phyloP scores from a whole-genome alignment of 2,888 invertebrate species.

The Crioceris asparagi region DNA sequence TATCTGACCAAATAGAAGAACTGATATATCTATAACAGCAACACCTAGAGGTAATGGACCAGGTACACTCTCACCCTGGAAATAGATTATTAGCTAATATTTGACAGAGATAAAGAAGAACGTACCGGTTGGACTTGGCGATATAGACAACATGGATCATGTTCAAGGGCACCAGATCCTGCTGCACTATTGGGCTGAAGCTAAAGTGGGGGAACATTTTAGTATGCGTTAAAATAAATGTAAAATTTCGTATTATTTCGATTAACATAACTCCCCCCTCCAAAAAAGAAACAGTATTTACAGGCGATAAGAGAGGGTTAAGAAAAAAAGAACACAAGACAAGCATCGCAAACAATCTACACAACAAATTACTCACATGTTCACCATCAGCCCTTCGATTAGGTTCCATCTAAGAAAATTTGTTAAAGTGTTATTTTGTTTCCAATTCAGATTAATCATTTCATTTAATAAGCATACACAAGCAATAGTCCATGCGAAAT shows the following conservation, averaged over 20 bases:
- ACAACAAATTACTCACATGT: conserved; percentile 61
- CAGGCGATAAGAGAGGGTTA: no score
- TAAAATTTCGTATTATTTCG: no score
- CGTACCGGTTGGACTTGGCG: conserved; percentile 49
- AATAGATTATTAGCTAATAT: conserved; percentile 3
- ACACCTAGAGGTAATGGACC: conserved; percentile 88
- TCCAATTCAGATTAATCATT: no score
- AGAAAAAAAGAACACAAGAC: conserved; percentile 11
- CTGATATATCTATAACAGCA: conserved; percentile 92
- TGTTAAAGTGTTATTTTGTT: conserved; percentile 6
- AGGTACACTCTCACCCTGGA: conserved; percentile 50
- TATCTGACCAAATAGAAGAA: conserved; percentile 83
- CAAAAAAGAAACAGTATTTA: no score
- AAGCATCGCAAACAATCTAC: conserved; percentile 3
- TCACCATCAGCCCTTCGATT: conserved; percentile 71
- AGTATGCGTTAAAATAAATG: no score
- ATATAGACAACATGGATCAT: conserved; percentile 89
- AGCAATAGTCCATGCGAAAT: no score
- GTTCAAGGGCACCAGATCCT: conserved; percentile 92
- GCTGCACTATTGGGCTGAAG: conserved; percentile 89
- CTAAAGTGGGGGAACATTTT: conserved; percentile 41
- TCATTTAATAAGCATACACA: no score
- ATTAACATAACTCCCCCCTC: no score
- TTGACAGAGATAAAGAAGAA: background rate
- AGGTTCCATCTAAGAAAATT: conserved; percentile 63